These are phyloP conservation scores for Halcyon malimbica DNA, from an alignment of 2,113 vertebrate genomes.

Conservation along the genomic window DNA sequence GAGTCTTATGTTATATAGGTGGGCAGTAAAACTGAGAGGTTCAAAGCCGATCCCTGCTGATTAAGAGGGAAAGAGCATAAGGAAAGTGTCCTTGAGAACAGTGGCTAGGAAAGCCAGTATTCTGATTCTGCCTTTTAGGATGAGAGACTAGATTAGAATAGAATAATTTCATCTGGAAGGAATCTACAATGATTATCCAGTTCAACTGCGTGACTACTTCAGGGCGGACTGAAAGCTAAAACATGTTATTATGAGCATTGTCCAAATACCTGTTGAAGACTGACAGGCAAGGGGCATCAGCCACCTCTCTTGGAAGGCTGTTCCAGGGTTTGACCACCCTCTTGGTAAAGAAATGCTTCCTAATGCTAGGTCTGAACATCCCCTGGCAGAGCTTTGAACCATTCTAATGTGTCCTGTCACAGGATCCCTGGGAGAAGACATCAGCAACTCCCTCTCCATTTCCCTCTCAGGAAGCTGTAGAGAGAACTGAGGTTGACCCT, in stretches of 20 bases:
- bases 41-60: neutral
- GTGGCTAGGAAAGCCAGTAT: neutral
- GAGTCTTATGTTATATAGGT: neutral
- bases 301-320: neutral
- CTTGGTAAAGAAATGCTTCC: neutral
- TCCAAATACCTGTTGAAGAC: neutral
- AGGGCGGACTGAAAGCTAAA: neutral
- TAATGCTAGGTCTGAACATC: neutral
- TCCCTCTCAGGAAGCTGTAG: neutral
- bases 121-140: neutral
- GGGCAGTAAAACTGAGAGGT: neutral
- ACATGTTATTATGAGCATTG: neutral
- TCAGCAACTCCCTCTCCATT: neutral
- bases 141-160: neutral
- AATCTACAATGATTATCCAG: neutral
- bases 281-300: neutral
- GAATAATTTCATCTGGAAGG: neutral
- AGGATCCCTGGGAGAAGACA: neutral
- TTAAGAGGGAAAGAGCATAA: neutral
- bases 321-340: neutral
- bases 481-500: no score
- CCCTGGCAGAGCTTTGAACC: neutral
- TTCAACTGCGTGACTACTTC: neutral
- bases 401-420: accelerated
- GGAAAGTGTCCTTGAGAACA: neutral